Evolutionary conservation across 2,888 invertebrate genomes (phyloP).

Genomic region (Plagodis dolabraria): DNA sequence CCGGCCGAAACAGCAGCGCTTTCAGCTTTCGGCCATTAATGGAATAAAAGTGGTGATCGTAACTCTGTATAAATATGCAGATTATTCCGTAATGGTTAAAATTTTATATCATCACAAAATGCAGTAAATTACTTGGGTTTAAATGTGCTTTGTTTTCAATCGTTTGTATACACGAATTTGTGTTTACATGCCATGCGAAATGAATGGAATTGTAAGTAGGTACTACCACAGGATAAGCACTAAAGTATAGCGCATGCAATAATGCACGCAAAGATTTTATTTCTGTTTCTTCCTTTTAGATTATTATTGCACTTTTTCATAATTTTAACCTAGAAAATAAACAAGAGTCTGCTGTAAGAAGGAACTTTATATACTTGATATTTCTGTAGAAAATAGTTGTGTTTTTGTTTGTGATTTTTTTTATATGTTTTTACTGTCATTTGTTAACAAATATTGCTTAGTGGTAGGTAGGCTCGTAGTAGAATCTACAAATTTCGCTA

Average conservation of each 20-base stretch:
- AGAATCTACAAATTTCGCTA: too few relatives aligned
- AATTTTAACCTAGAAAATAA: too few relatives aligned
- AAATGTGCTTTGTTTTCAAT: slow-evolving; percentile 4
- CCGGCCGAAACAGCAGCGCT: slow-evolving; percentile 14
- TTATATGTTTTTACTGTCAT: too few relatives aligned
- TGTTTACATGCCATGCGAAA: slow-evolving; percentile 5
- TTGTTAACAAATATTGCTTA: too few relatives aligned
- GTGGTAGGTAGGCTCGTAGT: too few relatives aligned
- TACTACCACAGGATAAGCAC: slow-evolving; percentile 1
- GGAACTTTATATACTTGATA: too few relatives aligned
- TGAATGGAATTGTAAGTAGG: slow-evolving; percentile 6
- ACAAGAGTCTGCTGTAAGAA: too few relatives aligned
- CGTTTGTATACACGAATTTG: background rate
- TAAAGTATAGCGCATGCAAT: slow-evolving; percentile 2
- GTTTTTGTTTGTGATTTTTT: too few relatives aligned
- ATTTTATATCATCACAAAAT: slow-evolving; percentile 7
- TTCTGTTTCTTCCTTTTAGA: too few relatives aligned
- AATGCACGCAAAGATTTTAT: background rate
- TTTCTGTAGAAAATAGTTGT: too few relatives aligned
- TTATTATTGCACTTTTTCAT: too few relatives aligned
- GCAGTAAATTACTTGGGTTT: background rate
- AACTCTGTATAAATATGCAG: slow-evolving; percentile 17
- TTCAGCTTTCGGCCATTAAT: slow-evolving; percentile 23
- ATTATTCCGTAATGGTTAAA: slow-evolving; percentile 10
- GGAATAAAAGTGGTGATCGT: slow-evolving; percentile 21